Base-by-base conservation (phyloP, 2,888 invertebrate genomes). In the Pogonocherus hispidulus region DNA sequence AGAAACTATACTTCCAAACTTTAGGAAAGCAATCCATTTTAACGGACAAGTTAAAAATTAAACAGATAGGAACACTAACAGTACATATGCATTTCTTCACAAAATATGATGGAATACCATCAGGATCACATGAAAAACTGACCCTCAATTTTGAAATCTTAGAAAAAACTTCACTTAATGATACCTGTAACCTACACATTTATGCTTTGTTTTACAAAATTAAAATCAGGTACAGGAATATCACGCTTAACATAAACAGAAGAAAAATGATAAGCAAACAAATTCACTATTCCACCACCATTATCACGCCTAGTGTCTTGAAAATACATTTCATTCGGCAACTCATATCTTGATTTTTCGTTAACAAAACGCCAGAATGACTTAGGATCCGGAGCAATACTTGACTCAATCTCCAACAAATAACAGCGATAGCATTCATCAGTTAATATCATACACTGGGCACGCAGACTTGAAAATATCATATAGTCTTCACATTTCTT, bases 71-170 rank as follows among this genome's bases (percentile, higher is more conserved):
- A 41, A 4, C 9, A 41, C 3, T 8, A 41, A 41, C 44, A 4
- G 44, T 5, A 41, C 57, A 78, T 27, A 62, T 14, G 6, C 27
- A 54, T 3, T 27, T 54, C 6, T 51, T 22, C 11, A 51, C 4
- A 4, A 41, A 11, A 16, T 41, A 41, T n/a, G 44, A 41, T 41
- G 44, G 44, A 9, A 41, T 41, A 3, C 44, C 44, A 41, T 41
- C 44, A 14, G 44, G 44, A 4, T 9, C 44, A 41, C 44, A 41
- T 5, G 44, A 41, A 14, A 41, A 9, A 9, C 44, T 41, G 3
- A 5, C 44, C 9, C 9, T 41, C 16, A 41, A 14, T 3, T 16
- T 41, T 8, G 16, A 16, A n/a, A 41, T 41, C 9, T 41, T 41
- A 16, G 16, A n/a, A 41, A n/a, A 41, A 3, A 41, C 44, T n/a